Conservation (phyloP, 2,888 invertebrate species). For the Tipula confusa region DNA sequence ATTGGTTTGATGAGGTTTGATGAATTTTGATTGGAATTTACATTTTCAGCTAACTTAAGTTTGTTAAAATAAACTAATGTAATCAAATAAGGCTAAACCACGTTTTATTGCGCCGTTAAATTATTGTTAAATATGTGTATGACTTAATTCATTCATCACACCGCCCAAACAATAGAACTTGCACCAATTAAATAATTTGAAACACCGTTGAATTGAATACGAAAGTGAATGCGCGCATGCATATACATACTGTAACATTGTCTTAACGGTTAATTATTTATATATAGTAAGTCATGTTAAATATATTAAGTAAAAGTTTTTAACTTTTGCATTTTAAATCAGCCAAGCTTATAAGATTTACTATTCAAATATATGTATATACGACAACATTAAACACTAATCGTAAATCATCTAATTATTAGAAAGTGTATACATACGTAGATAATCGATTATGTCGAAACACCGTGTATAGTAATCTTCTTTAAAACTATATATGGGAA, state of each 20-base stretch:
- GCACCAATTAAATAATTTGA: background rate
- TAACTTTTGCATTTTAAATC: background rate
- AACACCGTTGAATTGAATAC: background rate
- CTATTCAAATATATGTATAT: background rate
- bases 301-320: background rate
- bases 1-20: no score
- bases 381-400: background rate
- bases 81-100: background rate
- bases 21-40: no score
- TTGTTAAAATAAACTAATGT: no score
- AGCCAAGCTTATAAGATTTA: background rate
- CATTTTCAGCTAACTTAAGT: no score
- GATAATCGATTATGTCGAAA: background rate
- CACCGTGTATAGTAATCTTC: no score
- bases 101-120: background rate
- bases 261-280: slow-evolving; percentile 1
- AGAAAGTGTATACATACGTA: background rate
- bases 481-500: no score
- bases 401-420: background rate
- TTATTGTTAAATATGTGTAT: no score
- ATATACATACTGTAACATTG: background rate
- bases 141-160: background rate
- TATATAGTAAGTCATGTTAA: background rate
- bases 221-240: background rate
- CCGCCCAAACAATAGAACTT: background rate